These are phyloP conservation scores for Drosophila nigrodunni DNA, from an alignment of 1,140 invertebrate species.

Conservation along the genomic window DNA sequence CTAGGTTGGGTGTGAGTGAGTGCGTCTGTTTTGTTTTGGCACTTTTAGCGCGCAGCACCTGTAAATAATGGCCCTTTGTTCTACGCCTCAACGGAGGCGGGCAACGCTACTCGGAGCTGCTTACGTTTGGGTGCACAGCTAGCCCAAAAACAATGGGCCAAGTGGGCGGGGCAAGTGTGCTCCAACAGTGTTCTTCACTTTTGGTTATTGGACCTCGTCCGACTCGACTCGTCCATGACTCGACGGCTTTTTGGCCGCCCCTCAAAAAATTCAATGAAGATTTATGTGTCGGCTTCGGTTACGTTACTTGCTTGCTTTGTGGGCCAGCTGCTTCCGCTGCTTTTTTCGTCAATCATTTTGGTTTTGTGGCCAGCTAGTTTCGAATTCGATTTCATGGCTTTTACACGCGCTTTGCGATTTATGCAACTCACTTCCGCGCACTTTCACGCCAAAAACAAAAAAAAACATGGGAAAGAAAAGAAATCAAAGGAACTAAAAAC, in stretches of 20 bases:
- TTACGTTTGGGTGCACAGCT: conserved; percentile 67
- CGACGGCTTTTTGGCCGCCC: conserved; percentile 52
- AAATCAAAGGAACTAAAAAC: conserved; percentile 64
- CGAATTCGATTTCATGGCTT: conserved; percentile 78
- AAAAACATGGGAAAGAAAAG: too few relatives aligned
- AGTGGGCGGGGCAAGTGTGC: conserved; percentile 5
- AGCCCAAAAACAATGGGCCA: conserved; percentile 43
- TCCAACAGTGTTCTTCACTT: conserved; percentile 12
- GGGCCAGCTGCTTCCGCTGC: conserved; percentile 48
- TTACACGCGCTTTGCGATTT: conserved; percentile 79
- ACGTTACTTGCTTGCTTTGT: conserved; percentile 50
- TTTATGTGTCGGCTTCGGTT: conserved; percentile 73
- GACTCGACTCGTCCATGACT: conserved; percentile 55
- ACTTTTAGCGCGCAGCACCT: conserved; percentile 81
- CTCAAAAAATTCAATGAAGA: conserved; percentile 71
- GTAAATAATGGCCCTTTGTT: conserved; percentile 82
- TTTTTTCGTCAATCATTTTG: conserved; percentile 74
- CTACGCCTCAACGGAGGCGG: conserved; percentile 70
- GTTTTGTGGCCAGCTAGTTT: conserved; percentile 57
- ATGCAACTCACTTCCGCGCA: conserved; percentile 76
- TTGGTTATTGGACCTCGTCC: conserved; percentile 37
- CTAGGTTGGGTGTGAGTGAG: conserved; percentile 49
- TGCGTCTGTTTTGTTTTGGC: conserved; percentile 81
- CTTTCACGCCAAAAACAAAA: conserved; percentile 17
- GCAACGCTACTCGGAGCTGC: conserved; percentile 35